Evolutionary conservation across 2,888 invertebrate genomes (phyloP), one percentile per base, ranked within the genome.

Genomic region (Nomada goodeniana): DNA sequence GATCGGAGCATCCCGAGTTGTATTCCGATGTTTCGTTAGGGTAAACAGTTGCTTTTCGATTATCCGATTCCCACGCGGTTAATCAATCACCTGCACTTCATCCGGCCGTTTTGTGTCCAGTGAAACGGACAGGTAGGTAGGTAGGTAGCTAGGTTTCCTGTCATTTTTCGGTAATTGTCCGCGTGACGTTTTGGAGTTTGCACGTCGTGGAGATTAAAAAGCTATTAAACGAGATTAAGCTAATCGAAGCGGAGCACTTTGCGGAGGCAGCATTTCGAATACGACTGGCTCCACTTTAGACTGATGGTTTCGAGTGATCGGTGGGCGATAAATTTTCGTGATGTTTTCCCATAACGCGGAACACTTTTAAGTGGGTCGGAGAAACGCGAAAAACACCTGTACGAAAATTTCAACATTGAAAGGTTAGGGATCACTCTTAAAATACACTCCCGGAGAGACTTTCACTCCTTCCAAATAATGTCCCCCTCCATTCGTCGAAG

Each of bases 1-100:
- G 36, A 36, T 7, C 36, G 5, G 9, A 7, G 36, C 1, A 36
- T 36, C 7, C 36, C 36, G 36, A 36, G 36, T 11, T 55, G 2
- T 15, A 23, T 1, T 64, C 64, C 18, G 50, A 11, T 50, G 26
- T 50, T 50, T 20, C 15, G 50, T 18, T 26, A 50, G 18, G 26
- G 18, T 50, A 64, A 64, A 64, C 64, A 23, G 18, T 50, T 26
- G 50, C 64, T 64, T 50, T 50, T 50, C 64, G 29, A 65, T 65
- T 52, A 65, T 52, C 23, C 10, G 29, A n/a, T 29, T 29, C 29
- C n/a, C 64, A 29, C 50, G 29, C 9, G 26, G n/a, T 13, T 29
- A 29, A 65, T 65, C 52, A 65, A 65, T 65, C 50, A 65, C n/a
- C 64, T 13, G 50, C 0, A 1, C 13, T 9, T 47, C 47, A 23